Percentiles rank a stretch among this genome's conserved stretches.
Evolutionary conservation across 2,888 invertebrate species (phyloP).

Genomic region (Steinernema scapterisci): DNA sequence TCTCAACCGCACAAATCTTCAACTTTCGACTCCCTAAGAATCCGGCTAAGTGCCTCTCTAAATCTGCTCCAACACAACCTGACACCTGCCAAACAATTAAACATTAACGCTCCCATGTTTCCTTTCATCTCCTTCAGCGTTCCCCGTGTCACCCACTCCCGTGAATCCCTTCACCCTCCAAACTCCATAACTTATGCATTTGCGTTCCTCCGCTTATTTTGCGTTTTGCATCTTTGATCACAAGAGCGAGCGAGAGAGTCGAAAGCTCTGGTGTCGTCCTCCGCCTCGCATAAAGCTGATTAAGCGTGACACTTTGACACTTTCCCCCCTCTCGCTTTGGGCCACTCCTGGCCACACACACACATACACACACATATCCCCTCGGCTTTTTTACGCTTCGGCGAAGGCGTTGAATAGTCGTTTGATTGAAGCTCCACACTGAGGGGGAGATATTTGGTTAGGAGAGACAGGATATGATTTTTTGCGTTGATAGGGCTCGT

Average conservation of each 20-base stretch:
- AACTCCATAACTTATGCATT: slow-evolving; percentile 23
- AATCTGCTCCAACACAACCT: too few species aligned
- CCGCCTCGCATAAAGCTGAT: not conserved
- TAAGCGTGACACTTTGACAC: slow-evolving; percentile 25
- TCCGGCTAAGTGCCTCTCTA: too few species aligned
- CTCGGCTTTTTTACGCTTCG: not conserved
- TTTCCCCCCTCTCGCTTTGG: not conserved
- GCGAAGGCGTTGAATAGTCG: slow-evolving; percentile 14
- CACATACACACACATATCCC: too few species aligned
- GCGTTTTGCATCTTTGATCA: slow-evolving; percentile 21
- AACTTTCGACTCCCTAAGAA: too few species aligned
- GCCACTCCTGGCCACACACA: too few species aligned
- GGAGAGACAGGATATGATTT: slow-evolving; percentile 22
- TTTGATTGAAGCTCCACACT: not conserved
- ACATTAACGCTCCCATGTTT: too few species aligned
- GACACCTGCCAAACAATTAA: too few species aligned
- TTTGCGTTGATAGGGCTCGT: slow-evolving; percentile 30
- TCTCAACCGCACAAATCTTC: too few species aligned
- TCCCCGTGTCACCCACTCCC: not conserved
- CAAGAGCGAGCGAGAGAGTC: not conserved
- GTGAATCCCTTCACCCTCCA: not conserved
- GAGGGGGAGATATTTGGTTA: not conserved
- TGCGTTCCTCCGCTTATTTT: slow-evolving; percentile 12
- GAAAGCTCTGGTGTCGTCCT: not conserved
- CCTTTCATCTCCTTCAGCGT: too few species aligned